Conservation (phyloP, 2,113 vertebrate genomes). For the Sapajus apella region DNA sequence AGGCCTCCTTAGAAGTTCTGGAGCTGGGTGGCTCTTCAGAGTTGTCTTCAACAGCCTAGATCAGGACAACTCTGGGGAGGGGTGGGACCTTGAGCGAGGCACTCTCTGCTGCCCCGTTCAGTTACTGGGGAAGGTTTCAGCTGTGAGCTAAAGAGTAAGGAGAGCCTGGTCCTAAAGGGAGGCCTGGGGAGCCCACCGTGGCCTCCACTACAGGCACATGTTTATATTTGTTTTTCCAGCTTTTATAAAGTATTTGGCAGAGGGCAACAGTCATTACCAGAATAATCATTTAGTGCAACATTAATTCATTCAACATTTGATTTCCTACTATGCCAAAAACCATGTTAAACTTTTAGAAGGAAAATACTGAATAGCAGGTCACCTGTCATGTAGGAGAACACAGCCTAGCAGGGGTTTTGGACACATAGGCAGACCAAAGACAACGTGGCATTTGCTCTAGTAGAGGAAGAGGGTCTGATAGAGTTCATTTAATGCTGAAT, state of each 20-base stretch:
- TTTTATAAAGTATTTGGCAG: constrained; percentile 41
- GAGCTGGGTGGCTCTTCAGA: background rate
- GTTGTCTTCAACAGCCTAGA: background rate
- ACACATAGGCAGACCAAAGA: background rate
- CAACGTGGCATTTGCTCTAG: background rate
- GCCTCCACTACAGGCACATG: background rate
- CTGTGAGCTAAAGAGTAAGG: background rate
- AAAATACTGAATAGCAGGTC: constrained; percentile 8
- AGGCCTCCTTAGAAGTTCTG: background rate
- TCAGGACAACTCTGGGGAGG: background rate
- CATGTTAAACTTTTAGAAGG: background rate
- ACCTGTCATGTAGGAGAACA: background rate
- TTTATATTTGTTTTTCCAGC: background rate
- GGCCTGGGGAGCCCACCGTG: background rate
- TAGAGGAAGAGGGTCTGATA: background rate
- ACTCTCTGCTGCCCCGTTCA: background rate
- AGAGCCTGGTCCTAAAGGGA: background rate
- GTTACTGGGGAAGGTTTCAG: background rate
- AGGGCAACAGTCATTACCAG: background rate
- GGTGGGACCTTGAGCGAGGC: background rate
- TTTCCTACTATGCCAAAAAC: constrained; percentile 21
- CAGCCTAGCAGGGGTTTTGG: background rate
- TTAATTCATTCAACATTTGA: background rate
- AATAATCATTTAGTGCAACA: constrained; percentile 16
- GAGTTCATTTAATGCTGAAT: constrained; percentile 1